Percentiles rank a stretch among this genome's conserved stretches.
Conservation (phyloP, 2,797 vertebrate genomes). For the Labeo calbasu region DNA sequence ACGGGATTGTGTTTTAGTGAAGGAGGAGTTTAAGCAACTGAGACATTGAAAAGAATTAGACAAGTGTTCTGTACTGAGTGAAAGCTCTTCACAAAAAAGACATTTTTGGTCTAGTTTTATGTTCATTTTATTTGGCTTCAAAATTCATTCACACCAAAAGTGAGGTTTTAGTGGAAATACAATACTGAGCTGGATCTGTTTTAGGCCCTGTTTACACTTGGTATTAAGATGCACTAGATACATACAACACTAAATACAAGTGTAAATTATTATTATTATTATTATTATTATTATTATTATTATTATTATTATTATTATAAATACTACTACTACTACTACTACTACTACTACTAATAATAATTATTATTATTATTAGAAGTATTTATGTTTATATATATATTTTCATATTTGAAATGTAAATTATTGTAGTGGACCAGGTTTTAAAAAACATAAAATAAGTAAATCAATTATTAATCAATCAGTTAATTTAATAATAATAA, state of each 20-base stretch:
- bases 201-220: background rate
- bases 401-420: no score
- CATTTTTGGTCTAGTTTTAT: background rate
- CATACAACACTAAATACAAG: background rate
- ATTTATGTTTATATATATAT: no score
- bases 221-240: background rate
- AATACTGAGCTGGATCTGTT: background rate
- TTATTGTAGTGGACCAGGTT: no score
- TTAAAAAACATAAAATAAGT: no score
- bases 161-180: background rate
- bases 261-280: background rate
- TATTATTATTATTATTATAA: no score
- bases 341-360: no score
- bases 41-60: conserved; percentile 13
- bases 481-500: no score
- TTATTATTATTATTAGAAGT: background rate
- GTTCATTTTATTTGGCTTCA: background rate
- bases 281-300: no score
- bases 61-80: background rate
- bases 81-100: background rate
- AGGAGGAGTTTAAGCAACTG: conserved; percentile 18
- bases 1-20: conserved; percentile 25
- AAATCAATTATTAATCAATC: no score
- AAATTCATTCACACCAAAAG: background rate
- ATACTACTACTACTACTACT: no score